A percentile compares a stretch with the other conserved stretches of the same genome.
phyloP scores from a whole-genome alignment of 2,888 invertebrate species.

The Heteromyza rotundicornis region DNA sequence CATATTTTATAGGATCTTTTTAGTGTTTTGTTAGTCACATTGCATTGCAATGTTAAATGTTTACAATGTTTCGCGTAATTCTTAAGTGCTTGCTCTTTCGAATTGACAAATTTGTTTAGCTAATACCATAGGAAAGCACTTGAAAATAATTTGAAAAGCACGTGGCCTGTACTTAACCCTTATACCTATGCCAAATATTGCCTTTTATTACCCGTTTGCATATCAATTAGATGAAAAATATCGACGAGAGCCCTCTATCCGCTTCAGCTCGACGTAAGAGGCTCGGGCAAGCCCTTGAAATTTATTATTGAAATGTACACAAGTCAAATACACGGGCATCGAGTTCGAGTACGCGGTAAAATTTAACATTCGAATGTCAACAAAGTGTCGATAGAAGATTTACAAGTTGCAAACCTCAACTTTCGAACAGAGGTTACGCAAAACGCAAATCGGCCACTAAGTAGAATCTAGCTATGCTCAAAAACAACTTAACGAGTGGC shows the following conservation, averaged over 20 bases:
- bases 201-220: not conserved
- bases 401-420: slow-evolving; percentile 1
- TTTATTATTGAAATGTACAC: too few species aligned
- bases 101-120: too few species aligned
- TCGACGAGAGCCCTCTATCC: not conserved
- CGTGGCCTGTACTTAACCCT: too few species aligned
- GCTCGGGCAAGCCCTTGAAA: not conserved
- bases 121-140: too few species aligned
- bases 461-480: not conserved
- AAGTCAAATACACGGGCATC: too few species aligned
- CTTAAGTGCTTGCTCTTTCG: too few species aligned
- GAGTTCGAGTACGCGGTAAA: too few species aligned
- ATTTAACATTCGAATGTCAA: not conserved
- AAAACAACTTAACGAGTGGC: not conserved
- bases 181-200: not conserved
- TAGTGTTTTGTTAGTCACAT: not conserved
- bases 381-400: not conserved
- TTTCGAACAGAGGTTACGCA: not conserved
- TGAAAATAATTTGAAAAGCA: too few species aligned
- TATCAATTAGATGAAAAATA: not conserved
- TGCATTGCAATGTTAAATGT: not conserved
- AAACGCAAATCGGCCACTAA: too few species aligned
- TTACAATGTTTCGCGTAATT: too few species aligned
- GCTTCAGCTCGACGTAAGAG: not conserved
- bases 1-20: too few species aligned